Evolutionary conservation across 2,113 vertebrate genomes (phyloP).

Genomic region (Triplophysa siluroides): DNA sequence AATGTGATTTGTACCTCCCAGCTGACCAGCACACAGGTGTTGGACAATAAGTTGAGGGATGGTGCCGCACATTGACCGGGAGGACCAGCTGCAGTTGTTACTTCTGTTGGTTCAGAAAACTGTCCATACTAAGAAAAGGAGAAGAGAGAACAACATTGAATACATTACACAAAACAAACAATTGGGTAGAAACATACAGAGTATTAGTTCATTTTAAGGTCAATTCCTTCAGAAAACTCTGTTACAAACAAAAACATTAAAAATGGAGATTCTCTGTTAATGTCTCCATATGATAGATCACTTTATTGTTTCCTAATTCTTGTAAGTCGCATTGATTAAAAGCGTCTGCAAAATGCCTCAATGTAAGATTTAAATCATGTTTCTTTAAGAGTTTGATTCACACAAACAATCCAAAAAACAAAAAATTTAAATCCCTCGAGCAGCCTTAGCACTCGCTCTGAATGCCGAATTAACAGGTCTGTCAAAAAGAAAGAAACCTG

Average conservation of each 20-base stretch:
- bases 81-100: constrained; percentile 89
- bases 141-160: background rate
- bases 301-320: too few relatives aligned
- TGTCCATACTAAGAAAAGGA: constrained; percentile 78
- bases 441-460: background rate
- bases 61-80: constrained; percentile 89
- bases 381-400: background rate
- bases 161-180: background rate
- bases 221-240: background rate
- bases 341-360: too few relatives aligned
- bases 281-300: too few relatives aligned
- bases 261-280: too few relatives aligned
- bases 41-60: constrained; percentile 79
- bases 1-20: constrained; percentile 83
- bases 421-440: constrained; percentile 14
- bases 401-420: constrained; percentile 38
- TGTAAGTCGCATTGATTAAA: too few relatives aligned
- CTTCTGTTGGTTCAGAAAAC: constrained; percentile 82
- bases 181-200: too few relatives aligned
- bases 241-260: too few relatives aligned
- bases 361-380: constrained; percentile 22
- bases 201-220: background rate
- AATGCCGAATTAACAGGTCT: background rate
- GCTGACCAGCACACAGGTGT: constrained; percentile 81
- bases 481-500: background rate